A percentile compares a stretch with the other conserved stretches of the same genome.
Evolutionary conservation across 2,888 invertebrate species (phyloP).

Genomic region (Agrotis segetum): DNA sequence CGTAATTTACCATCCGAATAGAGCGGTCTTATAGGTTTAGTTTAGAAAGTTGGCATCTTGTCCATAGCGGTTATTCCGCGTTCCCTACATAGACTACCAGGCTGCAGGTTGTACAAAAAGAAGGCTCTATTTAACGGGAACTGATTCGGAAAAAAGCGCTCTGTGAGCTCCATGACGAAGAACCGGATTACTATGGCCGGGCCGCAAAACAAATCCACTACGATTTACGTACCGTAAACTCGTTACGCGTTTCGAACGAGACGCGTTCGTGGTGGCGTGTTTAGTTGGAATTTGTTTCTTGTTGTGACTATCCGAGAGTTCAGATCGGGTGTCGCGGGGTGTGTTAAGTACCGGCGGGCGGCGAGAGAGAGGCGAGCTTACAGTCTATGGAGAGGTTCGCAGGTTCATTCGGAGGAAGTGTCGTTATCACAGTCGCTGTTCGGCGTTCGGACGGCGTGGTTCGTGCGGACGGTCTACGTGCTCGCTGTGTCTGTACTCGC

Average conservation of each 20-base stretch:
- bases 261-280: conserved; percentile 74
- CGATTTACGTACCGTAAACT: conserved; percentile 90
- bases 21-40: conserved; percentile 86
- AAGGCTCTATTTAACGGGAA: conserved; percentile 86
- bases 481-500: conserved; percentile 70
- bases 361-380: conserved; percentile 86
- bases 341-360: conserved; percentile 77
- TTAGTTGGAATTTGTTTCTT: conserved; percentile 80
- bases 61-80: conserved; percentile 87
- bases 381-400: conserved; percentile 84
- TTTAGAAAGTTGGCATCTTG: conserved; percentile 90
- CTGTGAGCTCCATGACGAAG: conserved; percentile 82
- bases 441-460: conserved; percentile 86
- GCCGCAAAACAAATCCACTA: conserved; percentile 88
- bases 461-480: conserved; percentile 72
- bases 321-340: conserved; percentile 69
- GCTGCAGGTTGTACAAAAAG: conserved; percentile 83
- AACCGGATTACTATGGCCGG: conserved; percentile 85
- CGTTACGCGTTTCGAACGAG: conserved; percentile 86
- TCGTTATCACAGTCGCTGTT: conserved; percentile 90
- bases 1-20: conserved; percentile 84
- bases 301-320: conserved; percentile 74
- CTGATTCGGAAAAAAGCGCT: conserved; percentile 85
- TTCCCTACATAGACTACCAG: conserved; percentile 84
- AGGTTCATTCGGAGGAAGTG: conserved; percentile 87